Evolutionary conservation across 2,113 vertebrate genomes (phyloP).

Genomic region (Zonotrichia leucophrys): DNA sequence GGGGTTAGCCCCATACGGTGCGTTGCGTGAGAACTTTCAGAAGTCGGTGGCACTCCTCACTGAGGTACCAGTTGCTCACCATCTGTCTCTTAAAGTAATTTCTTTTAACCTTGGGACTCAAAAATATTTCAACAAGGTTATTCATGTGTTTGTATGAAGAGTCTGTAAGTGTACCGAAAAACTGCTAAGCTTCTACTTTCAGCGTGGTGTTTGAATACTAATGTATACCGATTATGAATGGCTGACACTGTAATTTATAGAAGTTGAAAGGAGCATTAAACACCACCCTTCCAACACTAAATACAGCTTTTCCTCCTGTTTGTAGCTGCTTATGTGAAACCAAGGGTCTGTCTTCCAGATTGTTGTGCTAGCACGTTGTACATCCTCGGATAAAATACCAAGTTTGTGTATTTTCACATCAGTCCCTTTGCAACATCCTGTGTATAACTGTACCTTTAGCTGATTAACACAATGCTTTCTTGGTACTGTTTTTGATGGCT

Average conservation of each 20-base stretch:
- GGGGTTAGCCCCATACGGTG: not conserved
- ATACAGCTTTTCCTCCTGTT: not conserved
- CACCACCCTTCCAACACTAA: conserved; percentile 4
- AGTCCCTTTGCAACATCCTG: not conserved
- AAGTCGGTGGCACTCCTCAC: not conserved
- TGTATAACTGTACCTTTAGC: not conserved
- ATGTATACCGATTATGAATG: conserved; percentile 16
- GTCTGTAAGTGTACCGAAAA: not conserved
- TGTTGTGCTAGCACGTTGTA: not conserved
- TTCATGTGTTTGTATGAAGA: not conserved
- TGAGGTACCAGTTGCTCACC: conserved; percentile 19
- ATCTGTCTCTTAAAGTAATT: not conserved
- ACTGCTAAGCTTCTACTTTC: conserved; percentile 20
- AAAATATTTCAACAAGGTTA: not conserved
- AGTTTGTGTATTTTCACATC: not conserved
- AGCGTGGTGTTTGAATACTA: not conserved
- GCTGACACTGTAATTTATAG: not conserved
- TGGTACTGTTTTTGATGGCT: conserved; percentile 19
- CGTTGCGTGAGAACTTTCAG: not conserved
- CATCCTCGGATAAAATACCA: not conserved
- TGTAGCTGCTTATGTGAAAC: not conserved
- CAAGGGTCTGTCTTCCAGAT: not conserved
- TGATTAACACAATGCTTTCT: not conserved
- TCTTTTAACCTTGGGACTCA: conserved; percentile 18
- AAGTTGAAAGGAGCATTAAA: conserved; percentile 46